Base-by-base conservation (phyloP, 2,797 vertebrate genomes). In the Echeneis naucrates region DNA sequence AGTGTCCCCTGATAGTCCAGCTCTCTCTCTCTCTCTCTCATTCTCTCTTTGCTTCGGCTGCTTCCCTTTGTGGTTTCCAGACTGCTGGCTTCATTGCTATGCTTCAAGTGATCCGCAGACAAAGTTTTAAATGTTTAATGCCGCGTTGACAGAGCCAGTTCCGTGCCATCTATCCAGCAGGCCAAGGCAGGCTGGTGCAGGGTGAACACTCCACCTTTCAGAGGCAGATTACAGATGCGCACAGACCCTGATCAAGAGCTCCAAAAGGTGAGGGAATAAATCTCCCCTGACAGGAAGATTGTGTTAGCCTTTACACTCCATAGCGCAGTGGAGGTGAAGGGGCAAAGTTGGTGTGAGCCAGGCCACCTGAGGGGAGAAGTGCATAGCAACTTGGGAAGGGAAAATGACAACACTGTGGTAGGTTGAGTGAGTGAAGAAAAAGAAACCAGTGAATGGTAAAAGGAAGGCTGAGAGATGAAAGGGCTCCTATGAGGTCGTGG, bases 91-190 rank as follows among this genome's bases (percentile, higher is more conserved):
- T 82, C 59, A 78, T 85, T 81, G 71, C 84, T 78, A 79, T 74
- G 78, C 75, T 68, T 72, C 51, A 10, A 84, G 82, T 64, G 70
- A 87, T 87, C 77, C 73, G 67, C 78, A 76, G 75, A 47, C 65
- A 0, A 19, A 60, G 69, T 86, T 88, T 84, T 91, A 84, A 91
- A 92, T 89, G 80, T 91, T 90, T 92, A 91, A 92, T 91, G 87
- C 57, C 30, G 23, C 64, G 59, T 72, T 80, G 88, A 89, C 83
- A 84, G 80, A 75, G 45, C 54, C 13, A 19, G 73, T 80, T 84
- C 82, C 67, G 38, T 78, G 60, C 61, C 72, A 85, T 75, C 64
- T 77, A 73, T 78, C 77, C 35, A 7, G 77, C 75, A 77, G 72
- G 79, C 62, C 56, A 54, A 66, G 52, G 64, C 47, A 58, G 72